These are phyloP conservation scores for Drosophila anceps DNA, from an alignment of 2,888 invertebrate genomes.

Conservation along the genomic window DNA sequence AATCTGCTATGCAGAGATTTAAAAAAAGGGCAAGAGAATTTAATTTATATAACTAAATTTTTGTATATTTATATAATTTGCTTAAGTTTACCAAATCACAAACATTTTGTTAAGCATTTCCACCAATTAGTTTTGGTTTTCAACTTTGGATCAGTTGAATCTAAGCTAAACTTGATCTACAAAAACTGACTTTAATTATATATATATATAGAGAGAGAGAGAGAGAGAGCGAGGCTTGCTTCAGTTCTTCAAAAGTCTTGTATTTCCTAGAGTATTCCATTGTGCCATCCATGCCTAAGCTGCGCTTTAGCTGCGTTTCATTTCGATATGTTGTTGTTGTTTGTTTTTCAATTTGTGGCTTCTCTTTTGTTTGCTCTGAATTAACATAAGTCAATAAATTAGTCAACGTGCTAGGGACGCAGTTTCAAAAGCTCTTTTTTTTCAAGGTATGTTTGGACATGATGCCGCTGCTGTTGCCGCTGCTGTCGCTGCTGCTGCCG, in stretches of 20 bases:
- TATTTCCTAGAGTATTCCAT: not conserved
- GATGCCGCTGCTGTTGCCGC: not conserved
- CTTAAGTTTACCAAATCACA: no score
- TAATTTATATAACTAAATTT: no score
- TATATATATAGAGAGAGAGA: not conserved
- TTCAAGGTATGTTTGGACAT: slow-evolving; percentile 24
- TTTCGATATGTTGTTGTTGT: not conserved
- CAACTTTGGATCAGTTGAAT: no score
- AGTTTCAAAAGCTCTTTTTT: slow-evolving; percentile 23
- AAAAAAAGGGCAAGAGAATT: no score
- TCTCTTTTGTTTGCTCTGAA: slow-evolving; percentile 52
- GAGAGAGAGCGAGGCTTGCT: no score
- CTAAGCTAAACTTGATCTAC: no score
- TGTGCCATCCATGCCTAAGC: no score
- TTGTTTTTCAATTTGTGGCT: slow-evolving; percentile 13
- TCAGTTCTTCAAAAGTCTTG: not conserved
- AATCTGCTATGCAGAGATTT: no score
- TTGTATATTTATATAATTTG: no score
- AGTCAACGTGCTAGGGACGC: slow-evolving; percentile 38
- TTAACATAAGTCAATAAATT: slow-evolving; percentile 71
- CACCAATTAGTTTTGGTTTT: no score
- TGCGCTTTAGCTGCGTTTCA: not conserved
- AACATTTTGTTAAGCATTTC: no score
- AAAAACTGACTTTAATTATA: no score
- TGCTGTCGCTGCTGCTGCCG: not conserved